These are phyloP conservation scores for Varanus salvator DNA, from an alignment of 2,113 vertebrate species.

Conservation along the genomic window DNA sequence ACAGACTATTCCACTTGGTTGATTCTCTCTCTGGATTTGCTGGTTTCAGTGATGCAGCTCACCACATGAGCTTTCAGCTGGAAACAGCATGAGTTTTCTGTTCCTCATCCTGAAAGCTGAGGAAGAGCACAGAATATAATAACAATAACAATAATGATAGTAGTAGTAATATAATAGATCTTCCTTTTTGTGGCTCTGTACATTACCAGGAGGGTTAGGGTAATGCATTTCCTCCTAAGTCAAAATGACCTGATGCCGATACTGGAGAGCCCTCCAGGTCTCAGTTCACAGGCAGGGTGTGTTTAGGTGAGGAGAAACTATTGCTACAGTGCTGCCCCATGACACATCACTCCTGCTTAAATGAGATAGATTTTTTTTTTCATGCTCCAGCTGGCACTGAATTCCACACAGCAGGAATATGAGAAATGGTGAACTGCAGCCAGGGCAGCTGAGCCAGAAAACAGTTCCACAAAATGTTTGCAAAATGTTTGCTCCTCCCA, in stretches of 20 bases:
- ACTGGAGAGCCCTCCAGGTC: neutral
- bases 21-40: neutral
- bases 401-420: constrained; percentile 24
- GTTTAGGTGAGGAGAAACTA: neutral
- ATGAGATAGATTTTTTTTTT: constrained; percentile 7
- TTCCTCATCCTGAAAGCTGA: neutral
- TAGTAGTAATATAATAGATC: too few relatives aligned
- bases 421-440: constrained; percentile 6
- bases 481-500: neutral
- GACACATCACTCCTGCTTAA: constrained; percentile 19
- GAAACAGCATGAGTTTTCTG: neutral
- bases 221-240: neutral
- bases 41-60: neutral
- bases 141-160: too few relatives aligned
- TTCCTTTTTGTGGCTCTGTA: neutral
- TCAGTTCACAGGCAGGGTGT: neutral
- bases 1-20: neutral
- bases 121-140: neutral
- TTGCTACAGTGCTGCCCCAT: neutral
- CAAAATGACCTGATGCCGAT: neutral
- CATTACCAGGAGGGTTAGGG: neutral
- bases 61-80: neutral
- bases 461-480: constrained; percentile 15
- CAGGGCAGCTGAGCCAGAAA: constrained; percentile 6
- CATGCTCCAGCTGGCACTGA: constrained; percentile 2